Percentiles rank a stretch among this genome's conserved stretches.
These are phyloP conservation scores for Clavelina lepadiformis DNA, from an alignment of 23 tunicate genomes.

Conservation along the genomic window DNA sequence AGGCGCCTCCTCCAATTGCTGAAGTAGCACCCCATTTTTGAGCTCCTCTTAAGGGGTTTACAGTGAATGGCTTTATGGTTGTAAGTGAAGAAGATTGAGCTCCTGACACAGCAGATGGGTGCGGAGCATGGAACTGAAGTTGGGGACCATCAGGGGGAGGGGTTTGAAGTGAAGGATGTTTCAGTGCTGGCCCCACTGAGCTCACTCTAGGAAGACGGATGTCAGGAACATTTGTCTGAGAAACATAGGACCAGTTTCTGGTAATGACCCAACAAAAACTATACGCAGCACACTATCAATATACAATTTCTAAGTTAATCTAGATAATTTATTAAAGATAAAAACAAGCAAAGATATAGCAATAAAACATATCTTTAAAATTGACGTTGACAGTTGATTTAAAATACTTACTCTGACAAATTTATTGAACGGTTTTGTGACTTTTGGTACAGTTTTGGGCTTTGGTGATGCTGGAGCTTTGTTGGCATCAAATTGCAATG, in stretches of 20 bases:
- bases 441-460: slow-evolving; percentile 16
- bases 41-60: slow-evolving; percentile 1
- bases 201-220: slow-evolving; percentile 78
- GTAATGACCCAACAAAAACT: not conserved
- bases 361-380: not conserved
- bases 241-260: not conserved
- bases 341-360: not conserved
- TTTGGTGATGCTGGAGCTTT: slow-evolving; percentile 37
- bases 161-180: slow-evolving; percentile 40
- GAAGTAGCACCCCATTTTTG: slow-evolving; percentile 50
- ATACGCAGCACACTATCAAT: not conserved
- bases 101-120: slow-evolving; percentile 53
- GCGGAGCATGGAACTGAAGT: slow-evolving; percentile 30
- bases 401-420: too few species aligned
- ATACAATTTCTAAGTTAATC: not conserved
- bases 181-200: slow-evolving; percentile 26
- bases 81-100: slow-evolving; percentile 32
- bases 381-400: slow-evolving; percentile 10
- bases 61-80: slow-evolving; percentile 19
- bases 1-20: slow-evolving; percentile 57
- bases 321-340: not conserved
- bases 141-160: slow-evolving; percentile 16
- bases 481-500: not conserved
- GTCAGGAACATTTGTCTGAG: slow-evolving; percentile 71
- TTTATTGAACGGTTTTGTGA: too few species aligned